phyloP scores from a whole-genome alignment of 2,888 invertebrate genomes.

The Dioctria linearis region DNA sequence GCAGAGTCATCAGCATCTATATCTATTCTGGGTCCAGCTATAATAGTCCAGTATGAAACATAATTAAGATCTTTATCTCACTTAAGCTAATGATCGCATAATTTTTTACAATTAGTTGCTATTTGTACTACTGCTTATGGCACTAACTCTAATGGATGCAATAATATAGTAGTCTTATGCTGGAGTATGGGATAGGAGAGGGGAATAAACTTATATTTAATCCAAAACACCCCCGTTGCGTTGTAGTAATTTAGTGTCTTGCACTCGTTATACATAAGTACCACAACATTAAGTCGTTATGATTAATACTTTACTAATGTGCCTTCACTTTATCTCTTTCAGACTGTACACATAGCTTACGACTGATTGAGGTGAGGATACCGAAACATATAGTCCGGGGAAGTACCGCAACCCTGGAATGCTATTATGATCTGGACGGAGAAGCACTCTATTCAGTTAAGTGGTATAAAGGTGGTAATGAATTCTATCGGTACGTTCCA shows the following conservation, averaged over 20 bases:
- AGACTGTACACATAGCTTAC: slow-evolving; percentile 75
- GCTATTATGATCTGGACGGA: slow-evolving; percentile 86
- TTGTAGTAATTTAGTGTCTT: not conserved
- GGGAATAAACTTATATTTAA: slow-evolving; percentile 14
- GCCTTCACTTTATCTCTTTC: slow-evolving; percentile 60
- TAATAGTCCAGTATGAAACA: slow-evolving; percentile 4
- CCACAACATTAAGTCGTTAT: slow-evolving; percentile 36
- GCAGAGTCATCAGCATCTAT: slow-evolving; percentile 30
- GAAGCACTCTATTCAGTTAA: slow-evolving; percentile 90
- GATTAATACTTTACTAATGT: slow-evolving; percentile 39
- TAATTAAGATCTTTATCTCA: slow-evolving; percentile 53
- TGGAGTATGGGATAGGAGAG: not conserved
- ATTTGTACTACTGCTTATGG: slow-evolving; percentile 3
- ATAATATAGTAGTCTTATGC: not conserved
- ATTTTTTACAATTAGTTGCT: slow-evolving; percentile 51
- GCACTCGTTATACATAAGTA: no score
- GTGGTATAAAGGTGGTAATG: slow-evolving; percentile 93
- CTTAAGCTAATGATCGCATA: slow-evolving; percentile 50
- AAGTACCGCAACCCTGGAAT: slow-evolving; percentile 82
- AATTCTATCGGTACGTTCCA: slow-evolving; percentile 90
- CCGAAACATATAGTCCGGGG: slow-evolving; percentile 87
- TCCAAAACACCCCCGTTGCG: not conserved
- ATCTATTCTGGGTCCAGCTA: not conserved
- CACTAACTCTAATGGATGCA: slow-evolving; percentile 16
- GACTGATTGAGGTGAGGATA: slow-evolving; percentile 84